Evolutionary conservation across 2,113 vertebrate genomes (phyloP).

Genomic region (Pleuronectes platessa): DNA sequence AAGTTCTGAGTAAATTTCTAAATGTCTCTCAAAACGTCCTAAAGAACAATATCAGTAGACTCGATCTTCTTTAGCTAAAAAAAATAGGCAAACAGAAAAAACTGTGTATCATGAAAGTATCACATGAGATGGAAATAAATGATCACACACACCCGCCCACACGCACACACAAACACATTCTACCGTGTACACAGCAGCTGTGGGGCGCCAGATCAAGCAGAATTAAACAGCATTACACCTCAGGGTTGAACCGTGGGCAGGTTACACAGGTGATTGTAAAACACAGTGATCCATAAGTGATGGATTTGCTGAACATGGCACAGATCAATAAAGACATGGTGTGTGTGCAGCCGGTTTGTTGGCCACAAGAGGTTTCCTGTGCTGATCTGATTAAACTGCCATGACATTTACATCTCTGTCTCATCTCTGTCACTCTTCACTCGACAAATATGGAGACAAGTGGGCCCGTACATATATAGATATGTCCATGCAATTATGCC

Average conservation of each 20-base stretch:
- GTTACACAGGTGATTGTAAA: constrained; percentile 41
- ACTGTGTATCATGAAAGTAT: neutral
- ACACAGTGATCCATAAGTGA: constrained; percentile 24
- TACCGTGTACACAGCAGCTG: constrained; percentile 24
- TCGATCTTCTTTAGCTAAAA: too few species aligned
- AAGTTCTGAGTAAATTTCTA: neutral
- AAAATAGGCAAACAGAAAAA: neutral
- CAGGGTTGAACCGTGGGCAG: neutral
- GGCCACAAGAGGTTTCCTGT: constrained; percentile 24
- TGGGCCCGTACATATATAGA: neutral
- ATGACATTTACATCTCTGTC: constrained; percentile 15
- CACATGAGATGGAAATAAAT: neutral
- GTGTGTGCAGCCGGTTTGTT: constrained; percentile 37
- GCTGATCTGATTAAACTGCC: constrained; percentile 34
- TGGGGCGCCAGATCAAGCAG: constrained; percentile 54
- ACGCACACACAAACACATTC: constrained; percentile 5
- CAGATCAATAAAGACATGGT: constrained; percentile 63
- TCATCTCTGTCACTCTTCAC: neutral
- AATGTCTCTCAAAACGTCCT: neutral
- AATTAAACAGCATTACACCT: constrained; percentile 48
- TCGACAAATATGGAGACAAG: constrained; percentile 4
- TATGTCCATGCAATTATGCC: neutral
- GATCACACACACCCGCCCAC: neutral
- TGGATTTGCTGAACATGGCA: constrained; percentile 50
- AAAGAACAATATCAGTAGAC: neutral